These are phyloP conservation scores for Zaprionus lineosus DNA, from an alignment of 2,888 invertebrate species.

Conservation along the genomic window DNA sequence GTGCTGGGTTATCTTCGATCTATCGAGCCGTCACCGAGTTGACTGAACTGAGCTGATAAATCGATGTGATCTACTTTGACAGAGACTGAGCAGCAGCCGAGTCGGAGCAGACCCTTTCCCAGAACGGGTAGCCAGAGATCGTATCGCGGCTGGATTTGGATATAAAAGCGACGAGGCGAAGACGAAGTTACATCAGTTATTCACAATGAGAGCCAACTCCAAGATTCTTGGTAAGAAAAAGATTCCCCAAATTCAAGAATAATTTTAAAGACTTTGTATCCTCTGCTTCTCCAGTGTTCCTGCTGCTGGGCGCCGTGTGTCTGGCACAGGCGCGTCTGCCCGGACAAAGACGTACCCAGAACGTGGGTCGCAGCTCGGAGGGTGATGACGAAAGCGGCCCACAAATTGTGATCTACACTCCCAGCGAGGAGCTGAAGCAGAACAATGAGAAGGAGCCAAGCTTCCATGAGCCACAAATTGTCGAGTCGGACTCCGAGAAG, in stretches of 20 bases:
- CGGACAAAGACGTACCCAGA: conserved; percentile 23
- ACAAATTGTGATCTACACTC: conserved; percentile 65
- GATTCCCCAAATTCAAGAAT: background rate
- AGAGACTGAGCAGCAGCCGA: conserved; percentile 7
- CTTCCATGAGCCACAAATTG: conserved; percentile 57
- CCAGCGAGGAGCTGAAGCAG: conserved; percentile 44
- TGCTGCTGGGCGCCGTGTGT: conserved; percentile 35
- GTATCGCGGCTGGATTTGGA: conserved; percentile 28
- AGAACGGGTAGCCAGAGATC: conserved; percentile 44
- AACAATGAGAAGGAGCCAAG: conserved; percentile 32
- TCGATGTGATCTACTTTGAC: conserved; percentile 3
- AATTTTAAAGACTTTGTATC: background rate
- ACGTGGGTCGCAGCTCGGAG: conserved; percentile 43
- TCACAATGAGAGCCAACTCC: conserved; percentile 37
- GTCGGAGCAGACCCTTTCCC: conserved; percentile 25
- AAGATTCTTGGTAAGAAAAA: conserved; percentile 44
- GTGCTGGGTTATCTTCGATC: background rate
- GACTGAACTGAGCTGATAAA: conserved; percentile 46
- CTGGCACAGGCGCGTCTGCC: conserved; percentile 34
- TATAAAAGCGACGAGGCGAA: conserved; percentile 44
- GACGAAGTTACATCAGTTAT: conserved; percentile 33
- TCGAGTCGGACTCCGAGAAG: conserved; percentile 50
- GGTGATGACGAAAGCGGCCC: conserved; percentile 22
- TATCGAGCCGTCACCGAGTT: conserved; percentile 30
- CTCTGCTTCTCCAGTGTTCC: conserved; percentile 2